Base-by-base conservation (phyloP, 1,140 invertebrate genomes). In the Bombyx mandarina region DNA sequence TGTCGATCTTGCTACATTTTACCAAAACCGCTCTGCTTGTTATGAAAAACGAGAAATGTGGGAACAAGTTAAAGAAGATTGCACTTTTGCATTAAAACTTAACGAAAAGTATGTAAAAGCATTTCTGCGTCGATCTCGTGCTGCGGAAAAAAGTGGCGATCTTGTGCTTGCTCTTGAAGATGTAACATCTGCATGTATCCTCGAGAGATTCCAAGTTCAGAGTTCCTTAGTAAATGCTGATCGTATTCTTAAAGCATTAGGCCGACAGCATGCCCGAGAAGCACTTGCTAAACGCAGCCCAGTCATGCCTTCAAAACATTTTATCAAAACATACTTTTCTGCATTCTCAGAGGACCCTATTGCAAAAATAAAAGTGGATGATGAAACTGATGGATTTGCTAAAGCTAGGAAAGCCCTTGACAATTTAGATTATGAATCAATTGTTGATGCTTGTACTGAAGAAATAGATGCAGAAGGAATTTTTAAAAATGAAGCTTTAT, bases 1-100 rank as follows among this genome's bases (percentile, higher is more conserved):
- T 43, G 89, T 91, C 3, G 94, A 96, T 65, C 81, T 98, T 49
- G 93, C 97, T 5, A 97, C 94, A 9, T 97, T 96, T 82, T 98
- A 98, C 86, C 97, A 99, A 83, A 99, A 99, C 77, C 92, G 97
- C 76, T 98, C 97, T 6, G 98, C 97, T 46, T 95, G 96, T 35
- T 96, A 97, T 88, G 97, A 98, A 86, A 95, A 97, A 79, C 89
- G 97, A 88, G 94, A 95, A 86, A 95, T 97, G 80, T 95, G 93
- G 90, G 91, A 91, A 58, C 89, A 93, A 62, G 96, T 98, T 0
- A 93, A 96, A 67, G 90, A 92, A 62, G 97, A 99, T 81, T 98
- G 96, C 81, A 91, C 93, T 4, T 91, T 91, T 82, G 97, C 97
- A 5, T 87, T 99, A 35, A 91, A 96, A 77, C 88, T 94, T 2